Evolutionary conservation across 2,888 invertebrate species (phyloP).

Genomic region (Ommatoiulus sabulosus): DNA sequence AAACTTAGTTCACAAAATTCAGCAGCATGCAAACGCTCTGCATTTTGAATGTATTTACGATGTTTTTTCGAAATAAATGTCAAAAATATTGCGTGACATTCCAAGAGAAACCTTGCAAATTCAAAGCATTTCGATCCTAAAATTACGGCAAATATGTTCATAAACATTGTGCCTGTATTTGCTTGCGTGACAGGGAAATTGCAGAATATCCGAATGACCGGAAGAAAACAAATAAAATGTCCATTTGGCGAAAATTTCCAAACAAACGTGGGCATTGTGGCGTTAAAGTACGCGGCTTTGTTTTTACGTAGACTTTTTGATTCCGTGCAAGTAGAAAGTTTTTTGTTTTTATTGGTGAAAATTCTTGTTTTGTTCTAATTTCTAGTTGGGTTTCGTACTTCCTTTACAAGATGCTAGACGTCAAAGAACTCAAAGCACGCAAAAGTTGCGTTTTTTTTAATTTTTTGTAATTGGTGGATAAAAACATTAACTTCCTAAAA

Average conservation of each 20-base stretch:
- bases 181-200: too few species aligned
- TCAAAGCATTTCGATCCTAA: too few species aligned
- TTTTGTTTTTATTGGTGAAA: neutral
- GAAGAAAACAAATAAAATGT: neutral
- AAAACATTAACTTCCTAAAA: neutral
- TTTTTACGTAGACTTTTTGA: neutral
- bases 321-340: neutral
- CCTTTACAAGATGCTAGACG: neutral
- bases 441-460: conserved; percentile 19
- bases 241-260: neutral
- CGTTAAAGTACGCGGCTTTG: neutral
- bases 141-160: too few species aligned
- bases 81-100: too few species aligned
- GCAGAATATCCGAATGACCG: neutral
- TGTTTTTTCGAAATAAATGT: too few species aligned
- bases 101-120: too few species aligned
- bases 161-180: too few species aligned
- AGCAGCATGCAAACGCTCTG: too few species aligned
- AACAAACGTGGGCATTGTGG: neutral
- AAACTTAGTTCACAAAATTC: too few species aligned
- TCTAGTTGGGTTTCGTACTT: neutral
- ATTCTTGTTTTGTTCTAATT: neutral
- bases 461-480: neutral
- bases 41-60: too few species aligned
- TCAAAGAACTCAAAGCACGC: conserved; percentile 18